Conservation (phyloP, 2,113 vertebrate genomes). For the Brachyhypopomus occidentalis region DNA sequence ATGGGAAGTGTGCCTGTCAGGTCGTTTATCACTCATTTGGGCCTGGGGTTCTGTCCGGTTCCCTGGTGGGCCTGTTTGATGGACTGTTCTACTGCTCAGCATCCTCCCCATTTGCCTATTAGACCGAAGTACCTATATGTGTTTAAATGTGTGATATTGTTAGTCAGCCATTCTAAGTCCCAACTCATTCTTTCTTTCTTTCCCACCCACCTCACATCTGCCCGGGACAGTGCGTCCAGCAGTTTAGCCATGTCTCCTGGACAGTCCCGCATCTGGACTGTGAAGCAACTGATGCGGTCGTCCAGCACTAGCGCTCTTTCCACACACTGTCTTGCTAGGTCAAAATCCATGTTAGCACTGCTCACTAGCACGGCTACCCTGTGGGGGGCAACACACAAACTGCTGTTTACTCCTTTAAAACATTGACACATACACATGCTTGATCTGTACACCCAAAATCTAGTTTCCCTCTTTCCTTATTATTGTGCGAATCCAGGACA, state of each 20-base stretch:
- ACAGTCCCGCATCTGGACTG: constrained; percentile 76
- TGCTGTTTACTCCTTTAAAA: too few relatives aligned
- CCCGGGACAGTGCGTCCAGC: constrained; percentile 82
- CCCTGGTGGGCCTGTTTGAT: too few relatives aligned
- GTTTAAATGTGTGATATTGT: neutral
- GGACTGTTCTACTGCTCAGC: too few relatives aligned
- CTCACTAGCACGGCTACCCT: constrained; percentile 86
- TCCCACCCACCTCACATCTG: constrained; percentile 80
- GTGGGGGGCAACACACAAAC: constrained; percentile 28
- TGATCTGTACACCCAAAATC: too few relatives aligned
- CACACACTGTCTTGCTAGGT: constrained; percentile 80
- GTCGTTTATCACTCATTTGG: too few relatives aligned
- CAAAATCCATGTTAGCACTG: constrained; percentile 85
- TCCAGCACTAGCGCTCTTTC: constrained; percentile 83
- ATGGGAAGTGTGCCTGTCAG: too few relatives aligned
- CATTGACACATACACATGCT: constrained; percentile 8
- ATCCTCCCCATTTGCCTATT: too few relatives aligned
- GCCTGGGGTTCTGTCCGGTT: too few relatives aligned
- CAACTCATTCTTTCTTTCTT: neutral
- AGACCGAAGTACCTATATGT: too few relatives aligned
- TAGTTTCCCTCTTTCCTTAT: too few relatives aligned
- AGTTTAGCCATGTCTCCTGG: constrained; percentile 84
- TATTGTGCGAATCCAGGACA: too few relatives aligned
- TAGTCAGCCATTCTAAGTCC: neutral
- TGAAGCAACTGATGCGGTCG: constrained; percentile 81